Evolutionary conservation across 2,113 vertebrate species (phyloP).

Genomic region (Morone saxatilis): DNA sequence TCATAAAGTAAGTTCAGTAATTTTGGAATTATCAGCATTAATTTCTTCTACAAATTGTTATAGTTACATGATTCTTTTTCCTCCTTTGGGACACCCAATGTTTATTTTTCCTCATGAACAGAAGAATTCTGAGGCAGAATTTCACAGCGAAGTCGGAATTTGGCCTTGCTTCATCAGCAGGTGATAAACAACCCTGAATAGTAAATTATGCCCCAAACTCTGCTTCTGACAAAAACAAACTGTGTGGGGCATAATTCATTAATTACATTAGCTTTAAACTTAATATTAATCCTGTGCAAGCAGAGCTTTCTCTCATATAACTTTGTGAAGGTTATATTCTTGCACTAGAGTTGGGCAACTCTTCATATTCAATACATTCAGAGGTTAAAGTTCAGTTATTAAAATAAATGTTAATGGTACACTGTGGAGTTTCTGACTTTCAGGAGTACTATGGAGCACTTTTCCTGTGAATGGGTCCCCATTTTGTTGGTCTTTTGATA

Average conservation of each 20-base stretch:
- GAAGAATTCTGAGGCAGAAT: background rate
- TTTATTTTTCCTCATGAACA: background rate
- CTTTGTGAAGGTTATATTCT: no score
- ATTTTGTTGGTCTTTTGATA: no score
- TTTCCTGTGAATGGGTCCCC: no score
- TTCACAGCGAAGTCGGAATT: background rate
- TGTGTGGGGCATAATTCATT: background rate
- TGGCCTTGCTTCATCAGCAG: background rate
- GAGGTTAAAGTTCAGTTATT: no score
- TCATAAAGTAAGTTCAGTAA: background rate
- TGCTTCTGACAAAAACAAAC: conserved; percentile 32
- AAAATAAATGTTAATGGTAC: no score
- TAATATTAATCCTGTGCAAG: background rate
- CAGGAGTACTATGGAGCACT: no score
- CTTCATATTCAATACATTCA: no score
- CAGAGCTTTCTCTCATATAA: background rate
- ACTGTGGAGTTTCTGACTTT: no score
- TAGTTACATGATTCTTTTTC: background rate
- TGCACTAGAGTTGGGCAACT: no score
- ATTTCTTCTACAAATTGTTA: background rate
- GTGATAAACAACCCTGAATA: conserved; percentile 26
- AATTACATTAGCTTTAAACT: background rate
- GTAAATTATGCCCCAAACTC: conserved; percentile 2
- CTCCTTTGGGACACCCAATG: no score
- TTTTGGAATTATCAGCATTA: no score